A percentile compares a stretch with the other conserved stretches of the same genome.
Conservation (phyloP, 2,797 vertebrate species). For the Australoheros facetus region DNA sequence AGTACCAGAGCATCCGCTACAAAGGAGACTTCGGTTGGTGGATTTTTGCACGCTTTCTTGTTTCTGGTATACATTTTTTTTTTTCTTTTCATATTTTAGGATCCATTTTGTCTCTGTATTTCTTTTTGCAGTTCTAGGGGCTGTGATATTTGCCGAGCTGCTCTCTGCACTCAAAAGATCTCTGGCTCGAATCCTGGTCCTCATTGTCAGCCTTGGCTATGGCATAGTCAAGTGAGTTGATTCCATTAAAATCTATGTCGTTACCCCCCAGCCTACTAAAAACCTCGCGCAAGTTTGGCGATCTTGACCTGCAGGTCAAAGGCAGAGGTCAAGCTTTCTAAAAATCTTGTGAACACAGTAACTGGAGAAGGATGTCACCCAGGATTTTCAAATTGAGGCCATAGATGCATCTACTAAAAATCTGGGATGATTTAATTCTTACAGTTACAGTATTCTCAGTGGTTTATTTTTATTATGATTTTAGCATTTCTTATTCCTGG, state of each 20-base stretch:
- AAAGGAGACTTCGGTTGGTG: conserved; percentile 88
- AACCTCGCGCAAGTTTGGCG: no score
- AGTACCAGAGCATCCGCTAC: conserved; percentile 94
- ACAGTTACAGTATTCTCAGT: no score
- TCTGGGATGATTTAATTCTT: no score
- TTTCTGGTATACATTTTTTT: not conserved
- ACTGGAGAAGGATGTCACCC: no score
- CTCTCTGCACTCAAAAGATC: conserved; percentile 95
- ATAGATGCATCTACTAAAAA: no score
- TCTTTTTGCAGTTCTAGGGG: conserved; percentile 84
- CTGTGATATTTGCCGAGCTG: conserved; percentile 92
- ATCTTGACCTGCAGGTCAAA: no score
- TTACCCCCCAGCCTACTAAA: no score
- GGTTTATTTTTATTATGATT: no score
- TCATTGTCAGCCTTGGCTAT: conserved; percentile 95
- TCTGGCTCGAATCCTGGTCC: conserved; percentile 91
- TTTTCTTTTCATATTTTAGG: not conserved
- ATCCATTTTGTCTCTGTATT: not conserved
- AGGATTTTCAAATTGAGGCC: no score
- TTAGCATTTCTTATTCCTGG: no score
- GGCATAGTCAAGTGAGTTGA: conserved; percentile 92
- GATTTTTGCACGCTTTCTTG: not conserved
- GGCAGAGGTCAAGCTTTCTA: no score
- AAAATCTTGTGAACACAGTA: no score
- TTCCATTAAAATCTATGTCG: not conserved